Evolutionary conservation across 2,888 invertebrate genomes (phyloP), one percentile per base, ranked within the genome.

Genomic region (Drepana falcataria): DNA sequence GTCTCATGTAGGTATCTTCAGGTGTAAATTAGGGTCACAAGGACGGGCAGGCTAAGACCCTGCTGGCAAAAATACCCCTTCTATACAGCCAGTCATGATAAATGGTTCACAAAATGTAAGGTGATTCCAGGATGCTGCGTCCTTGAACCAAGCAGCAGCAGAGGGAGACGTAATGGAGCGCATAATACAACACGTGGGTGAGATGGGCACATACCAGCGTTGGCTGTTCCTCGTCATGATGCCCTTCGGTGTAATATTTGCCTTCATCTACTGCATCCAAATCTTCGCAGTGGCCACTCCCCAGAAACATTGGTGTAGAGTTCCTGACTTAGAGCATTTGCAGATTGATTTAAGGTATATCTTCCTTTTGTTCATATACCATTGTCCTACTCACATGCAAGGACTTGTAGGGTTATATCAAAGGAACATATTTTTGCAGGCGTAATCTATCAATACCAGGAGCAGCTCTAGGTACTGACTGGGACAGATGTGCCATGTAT

Each of bases 201-300:
- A 71, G 40, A 65, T 75, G 64, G 75, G 77, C 35, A 59, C 54
- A 2, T 72, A 71, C 58, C 71, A 61, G 55, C 55, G 55, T n/a
- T 54, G 59, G 35, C 61, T 73, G 59, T 78, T 81, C 64, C 53
- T 73, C 44, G 56, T 65, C 41, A 79, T 78, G 75, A 47, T 72
- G 59, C 77, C 78, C 0, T 68, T 79, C 37, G 79, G 75, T 1
- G 51, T 78, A 9, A 63, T 71, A 56, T 79, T 71, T 68, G 67
- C 77, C 9, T 79, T 74, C 60, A 65, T 74, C 3, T 79, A 79
- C 66, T 69, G 73, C 65, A 72, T 71, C 21, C 81, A 79, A 65
- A 80, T 83, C 77, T 83, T 83, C 60, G 65, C 79, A 4, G 64
- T 75, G 0, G 79, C 78, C 35, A 81, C 81, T 2, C 82, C 81